phyloP scores from a whole-genome alignment of 1,140 invertebrate genomes.

The Macrocentrus cingulum region DNA sequence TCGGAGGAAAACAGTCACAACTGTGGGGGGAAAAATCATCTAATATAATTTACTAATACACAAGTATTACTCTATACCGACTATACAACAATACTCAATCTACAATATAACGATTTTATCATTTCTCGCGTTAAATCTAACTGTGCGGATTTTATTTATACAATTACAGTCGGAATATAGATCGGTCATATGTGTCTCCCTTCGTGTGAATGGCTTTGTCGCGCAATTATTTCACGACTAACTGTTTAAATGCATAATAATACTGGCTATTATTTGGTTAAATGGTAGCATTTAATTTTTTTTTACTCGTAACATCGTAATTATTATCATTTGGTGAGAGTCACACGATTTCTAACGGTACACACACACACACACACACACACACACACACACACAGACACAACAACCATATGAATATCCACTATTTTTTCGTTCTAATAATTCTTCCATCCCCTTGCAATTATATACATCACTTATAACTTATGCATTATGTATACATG shows the following conservation, averaged over 20 bases:
- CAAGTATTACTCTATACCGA: constrained; percentile 25
- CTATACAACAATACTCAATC: constrained; percentile 27
- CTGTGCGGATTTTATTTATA: constrained; percentile 38
- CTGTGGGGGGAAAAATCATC: constrained; percentile 8
- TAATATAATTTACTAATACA: constrained; percentile 20
- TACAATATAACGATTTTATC: constrained; percentile 23
- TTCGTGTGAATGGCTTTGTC: background rate
- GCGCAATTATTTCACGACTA: background rate
- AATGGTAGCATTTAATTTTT: constrained; percentile 27
- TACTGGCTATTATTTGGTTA: constrained; percentile 45
- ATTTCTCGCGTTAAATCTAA: constrained; percentile 31
- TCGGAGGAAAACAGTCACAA: constrained; percentile 16
- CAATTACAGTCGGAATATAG: constrained; percentile 24
- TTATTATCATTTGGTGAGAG: constrained; percentile 47
- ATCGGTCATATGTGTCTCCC: constrained; percentile 16
- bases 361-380: too few species aligned
- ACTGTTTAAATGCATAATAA: constrained; percentile 37
- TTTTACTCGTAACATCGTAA: constrained; percentile 36
- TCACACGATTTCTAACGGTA: constrained; percentile 29
- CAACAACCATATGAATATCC: constrained; percentile 11
- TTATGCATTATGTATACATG: constrained; percentile 6
- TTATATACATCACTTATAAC: constrained; percentile 29
- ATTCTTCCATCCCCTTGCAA: constrained; percentile 11
- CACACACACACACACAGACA: too few species aligned
- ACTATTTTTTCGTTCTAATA: constrained; percentile 16